Conservation (phyloP, 2,113 vertebrate species). For the Rana temporaria region DNA sequence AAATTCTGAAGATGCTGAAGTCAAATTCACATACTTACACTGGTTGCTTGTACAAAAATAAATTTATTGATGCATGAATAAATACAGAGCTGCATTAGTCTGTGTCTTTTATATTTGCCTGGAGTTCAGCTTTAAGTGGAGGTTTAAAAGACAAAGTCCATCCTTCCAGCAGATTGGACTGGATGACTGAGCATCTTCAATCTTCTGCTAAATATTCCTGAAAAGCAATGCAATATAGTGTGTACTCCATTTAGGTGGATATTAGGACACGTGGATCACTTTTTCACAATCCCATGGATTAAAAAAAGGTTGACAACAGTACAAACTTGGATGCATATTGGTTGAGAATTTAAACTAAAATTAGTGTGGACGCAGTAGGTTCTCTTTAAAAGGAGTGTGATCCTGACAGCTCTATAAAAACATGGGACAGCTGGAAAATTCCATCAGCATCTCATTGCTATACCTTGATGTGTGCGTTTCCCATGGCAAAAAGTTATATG, state of each 20-base stretch:
- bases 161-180: background rate
- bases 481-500: slow-evolving; percentile 81
- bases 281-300: background rate
- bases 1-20: too few species aligned
- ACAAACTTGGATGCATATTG: background rate
- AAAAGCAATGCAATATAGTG: background rate
- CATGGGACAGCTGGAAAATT: background rate
- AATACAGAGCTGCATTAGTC: too few species aligned
- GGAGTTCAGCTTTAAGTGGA: too few species aligned
- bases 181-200: background rate
- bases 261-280: background rate
- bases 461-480: slow-evolving; percentile 44
- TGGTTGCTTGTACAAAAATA: too few species aligned
- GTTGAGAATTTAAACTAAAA: background rate
- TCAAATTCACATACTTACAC: too few species aligned
- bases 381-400: slow-evolving; percentile 68
- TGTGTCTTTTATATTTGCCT: too few species aligned
- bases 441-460: background rate
- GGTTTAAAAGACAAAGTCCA: too few species aligned
- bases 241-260: background rate
- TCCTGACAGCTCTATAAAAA: slow-evolving; percentile 83
- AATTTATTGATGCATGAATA: too few species aligned
- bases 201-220: background rate
- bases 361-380: slow-evolving; percentile 62
- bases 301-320: background rate